Conservation (phyloP, 1,140 invertebrate genomes). For the Hermatobates lingyangjiaoensis region DNA sequence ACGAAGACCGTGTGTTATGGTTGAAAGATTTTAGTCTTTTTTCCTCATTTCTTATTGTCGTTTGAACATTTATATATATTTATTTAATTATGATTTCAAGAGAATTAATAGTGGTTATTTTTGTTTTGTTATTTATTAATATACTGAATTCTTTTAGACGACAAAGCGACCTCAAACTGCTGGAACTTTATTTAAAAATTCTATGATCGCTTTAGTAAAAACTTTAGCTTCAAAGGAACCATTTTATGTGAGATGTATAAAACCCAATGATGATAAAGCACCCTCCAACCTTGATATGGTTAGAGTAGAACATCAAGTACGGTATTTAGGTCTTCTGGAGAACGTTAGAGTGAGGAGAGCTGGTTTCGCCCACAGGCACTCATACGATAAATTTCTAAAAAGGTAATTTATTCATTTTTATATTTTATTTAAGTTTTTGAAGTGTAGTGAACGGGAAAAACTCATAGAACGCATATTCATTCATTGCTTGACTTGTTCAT, state of each 20-base stretch:
- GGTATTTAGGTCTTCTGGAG: slow-evolving; percentile 77
- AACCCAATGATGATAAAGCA: slow-evolving; percentile 85
- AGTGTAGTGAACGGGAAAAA: too few species aligned
- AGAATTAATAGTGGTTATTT: too few species aligned
- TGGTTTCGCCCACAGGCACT: slow-evolving; percentile 79
- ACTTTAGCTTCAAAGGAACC: slow-evolving; percentile 82
- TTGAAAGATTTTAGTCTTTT: too few species aligned
- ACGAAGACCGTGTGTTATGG: too few species aligned
- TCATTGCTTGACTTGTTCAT: too few species aligned
- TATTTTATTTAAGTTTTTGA: too few species aligned
- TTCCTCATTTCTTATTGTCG: too few species aligned
- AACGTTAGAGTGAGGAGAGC: slow-evolving; percentile 84
- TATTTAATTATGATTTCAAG: not conserved
- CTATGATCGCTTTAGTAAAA: slow-evolving; percentile 75
- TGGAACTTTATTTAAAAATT: slow-evolving; percentile 83
- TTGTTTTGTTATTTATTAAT: not conserved
- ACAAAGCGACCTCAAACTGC: slow-evolving; percentile 85
- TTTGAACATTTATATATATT: too few species aligned
- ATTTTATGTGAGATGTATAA: slow-evolving; percentile 90
- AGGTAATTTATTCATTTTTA: slow-evolving; percentile 28
- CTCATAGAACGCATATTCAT: too few species aligned
- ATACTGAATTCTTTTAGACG: slow-evolving; percentile 37
- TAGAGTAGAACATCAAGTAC: slow-evolving; percentile 73
- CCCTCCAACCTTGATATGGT: slow-evolving; percentile 57
- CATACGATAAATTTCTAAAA: slow-evolving; percentile 71